Conservation (phyloP, 2,888 invertebrate species). For the Ophion obscuratus region DNA sequence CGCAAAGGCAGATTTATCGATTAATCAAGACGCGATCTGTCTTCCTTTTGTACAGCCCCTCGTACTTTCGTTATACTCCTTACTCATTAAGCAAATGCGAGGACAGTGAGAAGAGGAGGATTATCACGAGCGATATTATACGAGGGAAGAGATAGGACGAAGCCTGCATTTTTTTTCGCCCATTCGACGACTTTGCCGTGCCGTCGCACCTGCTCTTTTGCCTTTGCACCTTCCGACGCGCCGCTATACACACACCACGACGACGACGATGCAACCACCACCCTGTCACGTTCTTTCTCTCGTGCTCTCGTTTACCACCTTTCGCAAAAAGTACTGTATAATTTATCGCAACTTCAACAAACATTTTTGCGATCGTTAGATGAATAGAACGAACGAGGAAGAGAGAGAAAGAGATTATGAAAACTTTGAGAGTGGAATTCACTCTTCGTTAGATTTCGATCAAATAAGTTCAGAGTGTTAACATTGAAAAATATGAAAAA, state of each 20-base stretch:
- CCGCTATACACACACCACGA: conserved; percentile 27
- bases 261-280: conserved; percentile 54
- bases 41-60: neutral
- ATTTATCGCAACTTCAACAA: conserved; percentile 15
- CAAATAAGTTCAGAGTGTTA: too few relatives aligned
- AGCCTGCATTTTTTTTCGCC: conserved; percentile 48
- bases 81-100: conserved; percentile 63
- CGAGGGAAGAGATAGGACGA: conserved; percentile 40
- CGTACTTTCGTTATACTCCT: conserved; percentile 29
- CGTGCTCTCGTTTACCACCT: conserved; percentile 14
- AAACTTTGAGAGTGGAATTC: too few relatives aligned
- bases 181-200: conserved; percentile 60
- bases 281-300: conserved; percentile 51
- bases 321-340: conserved; percentile 58
- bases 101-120: conserved; percentile 48
- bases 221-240: conserved; percentile 68
- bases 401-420: too few relatives aligned
- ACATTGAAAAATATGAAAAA: too few relatives aligned
- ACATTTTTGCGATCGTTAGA: conserved; percentile 24
- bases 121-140: conserved; percentile 49
- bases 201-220: conserved; percentile 70
- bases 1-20: conserved; percentile 47
- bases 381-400: too few relatives aligned
- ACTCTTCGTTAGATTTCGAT: too few relatives aligned
- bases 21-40: conserved; percentile 38